Base-by-base conservation (phyloP, 2,888 invertebrate species). In the Trichopria drosophilae region DNA sequence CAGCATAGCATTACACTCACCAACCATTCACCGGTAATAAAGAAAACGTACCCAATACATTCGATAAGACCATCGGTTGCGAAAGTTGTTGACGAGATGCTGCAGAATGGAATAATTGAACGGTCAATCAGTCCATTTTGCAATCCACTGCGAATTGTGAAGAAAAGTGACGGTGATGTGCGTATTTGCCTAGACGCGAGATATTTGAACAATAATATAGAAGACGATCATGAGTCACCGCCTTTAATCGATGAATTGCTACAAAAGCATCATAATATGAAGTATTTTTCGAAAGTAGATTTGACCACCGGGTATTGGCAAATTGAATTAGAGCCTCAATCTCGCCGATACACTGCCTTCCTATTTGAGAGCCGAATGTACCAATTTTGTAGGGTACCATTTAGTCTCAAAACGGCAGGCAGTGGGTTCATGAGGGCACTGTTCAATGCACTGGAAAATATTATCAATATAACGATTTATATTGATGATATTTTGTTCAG, bases 271-370 rank as follows among this genome's bases (percentile, higher is more conserved):
- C n/a, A n/a, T n/a, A n/a, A n/a, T n/a, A n/a, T n/a, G n/a, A n/a
- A n/a, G n/a, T n/a, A n/a, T n/a, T n/a, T n/a, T n/a, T n/a, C n/a
- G n/a, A 68, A n/a, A n/a, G n/a, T n/a, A n/a, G n/a, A n/a, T 77
- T 61, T 67, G 79, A 26, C 73, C 80, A 57, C 77, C 81, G 23
- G 61, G 71, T 22, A 22, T 10, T 37, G 37, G 37, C 37, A 37
- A n/a, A 10, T 36, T 4, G 19, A 18, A 2, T 12, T 22, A 4
- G n/a, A 18, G 7, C 22, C 10, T 10, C n/a, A 37, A 12, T 37
- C 37, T 9, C 10, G 37, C 4, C 10, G 23, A 23, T 37, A 22
- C 12, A 37, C 37, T 13, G 37, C 37, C 4, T 37, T 37, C 12
- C n/a, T 37, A 13, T 13, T 12, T 23, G 23, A 37, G 10, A 15